phyloP scores from a whole-genome alignment of 1,140 invertebrate species.

The Halictus rubicundus region DNA sequence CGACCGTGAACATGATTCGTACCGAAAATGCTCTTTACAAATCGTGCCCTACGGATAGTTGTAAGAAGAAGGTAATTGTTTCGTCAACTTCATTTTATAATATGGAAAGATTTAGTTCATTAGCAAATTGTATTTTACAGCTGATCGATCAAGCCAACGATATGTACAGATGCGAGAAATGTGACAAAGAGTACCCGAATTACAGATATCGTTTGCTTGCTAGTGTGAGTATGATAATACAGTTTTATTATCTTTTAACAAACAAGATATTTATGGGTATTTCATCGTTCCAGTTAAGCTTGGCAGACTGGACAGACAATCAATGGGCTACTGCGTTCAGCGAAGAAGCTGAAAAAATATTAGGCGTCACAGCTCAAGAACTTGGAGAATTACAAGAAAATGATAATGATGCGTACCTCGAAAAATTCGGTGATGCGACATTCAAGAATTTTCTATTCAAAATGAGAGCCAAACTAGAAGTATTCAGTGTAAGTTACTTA shows the following conservation, averaged over 20 bases:
- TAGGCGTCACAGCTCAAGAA: conserved; percentile 89
- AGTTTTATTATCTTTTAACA: not conserved
- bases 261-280: not conserved
- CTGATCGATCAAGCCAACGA: conserved; percentile 93
- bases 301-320: conserved; percentile 90
- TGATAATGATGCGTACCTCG: conserved; percentile 82
- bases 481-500: conserved; percentile 87
- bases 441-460: conserved; percentile 92
- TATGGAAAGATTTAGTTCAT: conserved; percentile 15
- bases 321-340: conserved; percentile 95
- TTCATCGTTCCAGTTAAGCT: conserved; percentile 82
- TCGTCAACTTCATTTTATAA: not conserved
- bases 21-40: conserved; percentile 93
- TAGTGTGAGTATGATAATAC: conserved; percentile 83
- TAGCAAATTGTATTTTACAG: conserved; percentile 63
- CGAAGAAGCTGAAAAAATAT: conserved; percentile 90
- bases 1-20: conserved; percentile 85
- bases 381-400: conserved; percentile 86
- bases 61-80: conserved; percentile 92
- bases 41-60: conserved; percentile 91
- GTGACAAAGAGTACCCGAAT: conserved; percentile 89
- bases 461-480: conserved; percentile 92
- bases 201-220: conserved; percentile 93
- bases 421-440: conserved; percentile 86
- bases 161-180: conserved; percentile 96